Conservation (phyloP, 2,888 invertebrate species). For the Scaptomyza flava region DNA sequence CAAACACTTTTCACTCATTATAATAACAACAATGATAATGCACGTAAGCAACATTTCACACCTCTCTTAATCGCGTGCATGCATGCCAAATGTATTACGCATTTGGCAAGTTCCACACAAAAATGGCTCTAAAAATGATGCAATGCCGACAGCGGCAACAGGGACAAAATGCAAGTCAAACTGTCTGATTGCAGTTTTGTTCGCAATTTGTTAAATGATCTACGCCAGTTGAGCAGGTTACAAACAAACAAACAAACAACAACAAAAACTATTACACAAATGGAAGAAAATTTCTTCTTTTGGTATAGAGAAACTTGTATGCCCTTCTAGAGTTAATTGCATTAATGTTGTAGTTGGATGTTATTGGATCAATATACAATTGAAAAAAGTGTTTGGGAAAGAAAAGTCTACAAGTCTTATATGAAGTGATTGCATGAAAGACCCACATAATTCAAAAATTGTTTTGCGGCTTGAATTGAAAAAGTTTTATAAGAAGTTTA, state of each 20-base stretch:
- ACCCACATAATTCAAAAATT: too few species aligned
- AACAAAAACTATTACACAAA: constrained; percentile 1
- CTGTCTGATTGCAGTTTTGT: constrained; percentile 55
- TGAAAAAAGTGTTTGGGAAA: neutral
- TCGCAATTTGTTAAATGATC: constrained; percentile 60
- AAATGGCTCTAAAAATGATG: constrained; percentile 50
- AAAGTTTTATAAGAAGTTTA: too few species aligned
- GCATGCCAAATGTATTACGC: constrained; percentile 61
- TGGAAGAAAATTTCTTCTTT: neutral
- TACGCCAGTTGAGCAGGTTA: constrained; percentile 34
- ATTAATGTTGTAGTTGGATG: neutral
- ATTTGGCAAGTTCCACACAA: constrained; percentile 51
- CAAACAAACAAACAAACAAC: constrained; percentile 1
- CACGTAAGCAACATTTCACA: constrained; percentile 56
- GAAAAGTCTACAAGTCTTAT: neutral
- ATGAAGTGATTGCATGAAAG: neutral
- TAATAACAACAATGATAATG: constrained; percentile 5
- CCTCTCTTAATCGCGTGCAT: constrained; percentile 23
- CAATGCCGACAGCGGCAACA: constrained; percentile 39
- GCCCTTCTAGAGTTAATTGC: constrained; percentile 16
- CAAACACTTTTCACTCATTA: constrained; percentile 44
- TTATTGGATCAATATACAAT: neutral
- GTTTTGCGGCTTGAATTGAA: too few species aligned
- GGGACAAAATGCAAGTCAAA: constrained; percentile 48
- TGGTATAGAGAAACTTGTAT: constrained; percentile 27